Evolutionary conservation across 2,888 invertebrate species (phyloP), one percentile per base, ranked within the genome.

Genomic region (Choreutis nemorana): DNA sequence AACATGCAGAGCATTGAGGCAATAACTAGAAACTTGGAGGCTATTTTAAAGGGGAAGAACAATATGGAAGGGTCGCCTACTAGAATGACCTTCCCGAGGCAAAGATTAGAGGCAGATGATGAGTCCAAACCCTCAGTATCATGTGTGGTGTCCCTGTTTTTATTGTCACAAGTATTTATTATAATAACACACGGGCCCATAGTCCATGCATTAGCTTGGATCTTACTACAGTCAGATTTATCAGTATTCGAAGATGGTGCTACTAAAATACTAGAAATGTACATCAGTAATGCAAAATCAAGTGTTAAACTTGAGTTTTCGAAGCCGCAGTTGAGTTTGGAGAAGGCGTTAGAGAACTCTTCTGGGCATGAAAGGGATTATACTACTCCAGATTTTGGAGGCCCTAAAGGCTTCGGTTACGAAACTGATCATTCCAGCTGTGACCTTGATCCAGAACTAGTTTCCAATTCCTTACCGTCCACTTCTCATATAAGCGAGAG

Each of bases 111-210:
- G 0, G 54, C 79, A 5, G 83, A 83, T 24, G 84, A 84, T 24
- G 82, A 83, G 41, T 54, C 56, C 4, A 85, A 86, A 61, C 87
- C 87, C 3, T 87, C 90, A 36, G 90, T 95, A 1, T 94, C 95
- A 34, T 90, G 91, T 36, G 92, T 96, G 6, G 94, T 97, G 3
- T 87, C 96, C 1, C 73, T 97, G 35, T 97, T 94, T 75, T 77
- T 97, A 32, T 72, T 97, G 35, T 95, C 96, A 1, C 91, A 97
- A 84, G 95, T 98, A 26, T 97, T 97, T 75, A 81, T 97, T 32
- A 97, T 97, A 40, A 87, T 97, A 39, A 90, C 91, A 2, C 94
- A 97, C 60, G 86, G 88, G 1, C 94, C 96, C 0, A 83, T 98
- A 42, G 94, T 97, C 3, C 90, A 93, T 48, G 89, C 91, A 4